A percentile compares a stretch with the other conserved stretches of the same genome.
Conservation (phyloP, 2,797 vertebrate species). For the Sphenodon punctatus region DNA sequence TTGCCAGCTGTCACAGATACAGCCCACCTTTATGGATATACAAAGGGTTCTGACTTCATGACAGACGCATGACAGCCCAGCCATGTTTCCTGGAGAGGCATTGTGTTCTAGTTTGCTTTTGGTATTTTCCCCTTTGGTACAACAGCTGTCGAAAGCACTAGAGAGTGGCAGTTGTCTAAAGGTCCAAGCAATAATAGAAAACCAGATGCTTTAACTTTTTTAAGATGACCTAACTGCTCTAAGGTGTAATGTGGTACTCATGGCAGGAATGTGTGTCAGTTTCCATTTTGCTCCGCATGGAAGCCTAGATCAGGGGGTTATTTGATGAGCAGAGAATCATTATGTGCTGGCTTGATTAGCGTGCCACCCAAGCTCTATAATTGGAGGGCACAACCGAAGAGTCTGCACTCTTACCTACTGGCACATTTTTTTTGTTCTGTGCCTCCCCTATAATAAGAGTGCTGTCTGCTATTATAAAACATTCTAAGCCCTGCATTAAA, state of each 20-base stretch:
- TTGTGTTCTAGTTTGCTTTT: neutral
- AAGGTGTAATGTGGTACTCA: neutral
- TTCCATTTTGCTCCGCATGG: neutral
- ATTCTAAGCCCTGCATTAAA: fast-evolving
- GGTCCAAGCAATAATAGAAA: neutral
- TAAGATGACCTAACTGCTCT: neutral
- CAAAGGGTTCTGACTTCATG: neutral
- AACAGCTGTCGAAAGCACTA: neutral
- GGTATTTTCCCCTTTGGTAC: neutral
- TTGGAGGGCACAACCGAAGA: too few relatives aligned
- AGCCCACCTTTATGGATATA: neutral
- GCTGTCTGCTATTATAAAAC: fast-evolving
- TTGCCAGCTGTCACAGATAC: too few relatives aligned
- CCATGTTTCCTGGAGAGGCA: neutral
- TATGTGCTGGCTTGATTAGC: neutral
- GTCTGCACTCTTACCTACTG: neutral
- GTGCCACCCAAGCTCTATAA: neutral
- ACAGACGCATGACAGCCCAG: neutral
- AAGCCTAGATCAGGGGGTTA: fast-evolving
- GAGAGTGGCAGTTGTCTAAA: neutral
- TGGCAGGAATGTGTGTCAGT: neutral
- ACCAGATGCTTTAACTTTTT: neutral
- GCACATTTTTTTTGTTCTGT: fast-evolving
- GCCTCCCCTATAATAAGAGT: neutral
- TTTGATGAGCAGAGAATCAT: neutral